phyloP scores from a whole-genome alignment of 2,113 vertebrate genomes.

The Phyllostomus discolor region DNA sequence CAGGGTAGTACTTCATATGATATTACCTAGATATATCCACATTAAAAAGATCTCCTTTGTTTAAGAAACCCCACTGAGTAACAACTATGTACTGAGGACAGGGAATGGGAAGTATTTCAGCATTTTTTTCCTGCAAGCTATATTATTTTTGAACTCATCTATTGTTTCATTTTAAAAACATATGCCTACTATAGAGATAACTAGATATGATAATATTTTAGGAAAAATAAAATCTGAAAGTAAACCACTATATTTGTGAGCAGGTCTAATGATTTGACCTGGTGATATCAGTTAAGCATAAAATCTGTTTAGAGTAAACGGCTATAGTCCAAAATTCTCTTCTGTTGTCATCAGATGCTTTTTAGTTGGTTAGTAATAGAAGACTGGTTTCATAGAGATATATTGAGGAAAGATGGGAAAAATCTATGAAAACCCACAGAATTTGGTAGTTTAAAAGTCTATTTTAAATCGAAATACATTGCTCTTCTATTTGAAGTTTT shows the following conservation, averaged over 20 bases:
- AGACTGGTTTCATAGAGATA: neutral
- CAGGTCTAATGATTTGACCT: neutral
- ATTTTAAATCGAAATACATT: constrained; percentile 29
- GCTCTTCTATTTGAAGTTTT: neutral
- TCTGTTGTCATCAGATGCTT: neutral
- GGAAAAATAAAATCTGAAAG: neutral
- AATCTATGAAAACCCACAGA: constrained; percentile 31
- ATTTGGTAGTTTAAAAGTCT: constrained; percentile 22
- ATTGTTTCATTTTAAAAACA: neutral
- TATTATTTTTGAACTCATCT: neutral
- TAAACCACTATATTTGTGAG: neutral
- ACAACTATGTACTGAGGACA: neutral
- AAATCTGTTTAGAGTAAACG: neutral
- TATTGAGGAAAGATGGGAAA: neutral
- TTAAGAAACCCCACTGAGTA: neutral
- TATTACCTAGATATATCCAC: neutral
- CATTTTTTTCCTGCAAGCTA: neutral
- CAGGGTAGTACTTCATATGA: neutral
- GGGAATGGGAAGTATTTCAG: neutral
- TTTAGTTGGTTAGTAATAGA: constrained; percentile 12
- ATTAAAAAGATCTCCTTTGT: neutral
- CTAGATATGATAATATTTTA: neutral
- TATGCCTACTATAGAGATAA: neutral
- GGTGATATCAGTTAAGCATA: neutral
- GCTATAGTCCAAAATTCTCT: neutral